Evolutionary conservation across 1,140 invertebrate species (phyloP).

Genomic region (Thalassaphorura encarpata): DNA sequence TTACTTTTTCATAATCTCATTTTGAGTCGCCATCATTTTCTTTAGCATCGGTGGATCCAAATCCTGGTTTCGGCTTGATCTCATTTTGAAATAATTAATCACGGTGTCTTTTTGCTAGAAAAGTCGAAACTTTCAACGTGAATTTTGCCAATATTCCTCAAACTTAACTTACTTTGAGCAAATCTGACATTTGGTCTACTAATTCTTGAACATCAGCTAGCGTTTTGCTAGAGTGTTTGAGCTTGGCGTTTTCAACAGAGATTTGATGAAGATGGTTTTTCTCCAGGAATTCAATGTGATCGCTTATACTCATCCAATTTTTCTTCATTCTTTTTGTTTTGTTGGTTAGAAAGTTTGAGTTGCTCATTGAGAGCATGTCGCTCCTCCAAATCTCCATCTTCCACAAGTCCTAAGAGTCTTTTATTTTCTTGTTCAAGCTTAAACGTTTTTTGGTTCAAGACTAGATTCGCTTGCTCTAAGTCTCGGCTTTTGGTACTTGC

Average conservation of each 20-base stretch:
- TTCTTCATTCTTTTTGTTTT: conserved; percentile 5
- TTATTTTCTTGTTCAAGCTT: conserved; percentile 10
- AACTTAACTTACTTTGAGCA: conserved; percentile 4
- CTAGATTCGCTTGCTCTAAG: conserved; percentile 2
- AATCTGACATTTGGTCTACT: conserved; percentile 3
- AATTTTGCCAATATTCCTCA: not conserved
- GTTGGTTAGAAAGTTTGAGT: not conserved
- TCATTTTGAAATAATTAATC: conserved; percentile 13
- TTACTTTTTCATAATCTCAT: not conserved
- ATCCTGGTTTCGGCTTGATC: conserved; percentile 2
- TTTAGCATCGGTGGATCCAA: not conserved
- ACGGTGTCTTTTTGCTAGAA: conserved; percentile 10
- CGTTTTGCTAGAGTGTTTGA: not conserved
- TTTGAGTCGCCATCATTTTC: not conserved
- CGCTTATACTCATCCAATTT: conserved; percentile 5
- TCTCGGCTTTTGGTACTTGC: not conserved
- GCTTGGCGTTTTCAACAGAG: not conserved
- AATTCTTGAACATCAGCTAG: conserved; percentile 1
- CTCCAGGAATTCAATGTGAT: conserved; percentile 11
- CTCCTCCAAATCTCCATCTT: conserved; percentile 12
- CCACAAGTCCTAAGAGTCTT: conserved; percentile 6
- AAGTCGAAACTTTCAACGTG: not conserved
- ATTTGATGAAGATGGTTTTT: conserved; percentile 11
- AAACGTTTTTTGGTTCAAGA: conserved; percentile 4
- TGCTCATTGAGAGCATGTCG: conserved; percentile 2